Evolutionary conservation across 2,888 invertebrate genomes (phyloP), one percentile per base, ranked within the genome.

Genomic region (Torymus auratus): DNA sequence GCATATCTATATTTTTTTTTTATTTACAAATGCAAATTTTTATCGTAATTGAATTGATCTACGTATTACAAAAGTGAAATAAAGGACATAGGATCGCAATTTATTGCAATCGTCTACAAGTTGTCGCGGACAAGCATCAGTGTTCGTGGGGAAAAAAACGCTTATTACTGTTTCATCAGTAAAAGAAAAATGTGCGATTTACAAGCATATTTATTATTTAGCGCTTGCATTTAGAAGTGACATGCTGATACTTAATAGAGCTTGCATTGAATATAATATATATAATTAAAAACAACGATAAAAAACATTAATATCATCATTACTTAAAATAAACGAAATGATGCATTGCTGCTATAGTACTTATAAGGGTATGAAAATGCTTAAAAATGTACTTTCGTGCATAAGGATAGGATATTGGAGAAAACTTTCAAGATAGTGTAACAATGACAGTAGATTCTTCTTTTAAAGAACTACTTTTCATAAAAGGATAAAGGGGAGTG

Each of bases 331-430:
- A 55, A 73, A 53, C 28, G 64, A n/a, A 28, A 28, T 28, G 23
- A 15, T 55, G 55, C 53, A 50, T 64, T 56, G 55, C 11, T 28
- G 55, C 55, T 56, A 56, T 55, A 55, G 10, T 20, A 41, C n/a
- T 20, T n/a, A 64, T 28, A 72, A 69, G 28, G 56, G 5, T 13
- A 17, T 10, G 2, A 14, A 14, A 62, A 61, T 56, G 61, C 56
- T 28, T 15, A 58, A 13, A 69, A 72, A 64, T 79, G 20, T 69
- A 64, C 14, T 69, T 56, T 62, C 74, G 50, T 74, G 79, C 79
- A 74, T 17, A 55, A 10, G 62, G 61, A 5, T 23, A n/a, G 74
- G 50, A 61, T 53, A 69, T 61, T 74, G 74, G 73, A 79, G 55
- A 78, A 64, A 79, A 61, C 52, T 20, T 77, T 70, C 28, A 62